Base-by-base conservation (phyloP, 2,888 invertebrate species). In the Tenthredo mesomela region DNA sequence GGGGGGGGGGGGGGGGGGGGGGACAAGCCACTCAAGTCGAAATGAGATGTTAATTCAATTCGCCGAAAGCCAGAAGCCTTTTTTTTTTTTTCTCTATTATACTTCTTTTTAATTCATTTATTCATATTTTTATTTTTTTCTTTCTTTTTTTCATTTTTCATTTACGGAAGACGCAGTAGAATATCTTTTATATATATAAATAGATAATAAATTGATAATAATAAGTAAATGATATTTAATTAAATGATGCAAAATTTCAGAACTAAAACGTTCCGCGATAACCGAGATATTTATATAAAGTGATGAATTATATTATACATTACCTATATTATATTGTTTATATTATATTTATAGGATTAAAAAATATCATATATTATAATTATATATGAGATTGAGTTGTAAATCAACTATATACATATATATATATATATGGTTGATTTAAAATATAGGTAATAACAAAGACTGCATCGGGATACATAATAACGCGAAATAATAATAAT, bases 231-330 rank as follows among this genome's bases (percentile, higher is more conserved):
- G n/a, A n/a, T n/a, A n/a, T n/a, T 29, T 29, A 29, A 29, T 21
- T 12, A 25, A 61, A 61, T 12, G 25, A 61, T 25, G 54, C 6
- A 25, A 25, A 61, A 61, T 61, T 25, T 61, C 61, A 61, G 61
- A 61, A 61, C 61, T 61, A 61, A 61, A 61, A 61, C 61, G 61
- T 61, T 61, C 61, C 25, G 61, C 61, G 25, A 61, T 61, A 25
- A 61, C 61, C 25, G 25, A 61, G 21, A 61, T 9, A 61, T 61
- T 61, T 12, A 61, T 61, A 61, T 29, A 61, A 61, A 25, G 4
- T 61, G 54, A 61, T 18, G 58, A n/a, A 58, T 58, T 58, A 58
- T 21, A 58, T 21, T 58, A 58, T 21, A 61, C 9, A 37, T 37
- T 37, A 37, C 37, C 6, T 37, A 61, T 61, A 61, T 61, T 21